A percentile compares a stretch with the other conserved stretches of the same genome.
phyloP scores from a whole-genome alignment of 2,113 vertebrate species.

The Aphyosemion australe region DNA sequence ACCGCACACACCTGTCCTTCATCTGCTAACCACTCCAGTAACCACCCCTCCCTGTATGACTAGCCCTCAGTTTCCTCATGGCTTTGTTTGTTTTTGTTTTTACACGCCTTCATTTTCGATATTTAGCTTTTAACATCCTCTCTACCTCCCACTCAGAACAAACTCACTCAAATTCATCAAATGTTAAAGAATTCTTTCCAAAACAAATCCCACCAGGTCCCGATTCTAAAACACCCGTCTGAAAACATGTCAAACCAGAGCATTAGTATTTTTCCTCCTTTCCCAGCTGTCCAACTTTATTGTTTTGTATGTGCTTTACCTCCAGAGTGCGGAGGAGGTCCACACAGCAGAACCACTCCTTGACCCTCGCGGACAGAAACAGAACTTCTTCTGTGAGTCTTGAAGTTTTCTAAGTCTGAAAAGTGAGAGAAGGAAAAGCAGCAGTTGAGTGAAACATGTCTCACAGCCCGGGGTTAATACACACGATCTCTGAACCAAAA shows the following conservation, averaged over 20 bases:
- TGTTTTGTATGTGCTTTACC: constrained; percentile 36
- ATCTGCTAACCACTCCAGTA: no score
- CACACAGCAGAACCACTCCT: constrained; percentile 95
- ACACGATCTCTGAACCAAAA: background rate
- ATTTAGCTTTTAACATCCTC: no score
- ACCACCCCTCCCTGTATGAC: no score
- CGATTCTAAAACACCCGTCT: background rate
- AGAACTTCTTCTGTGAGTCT: constrained; percentile 87
- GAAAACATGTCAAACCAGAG: background rate
- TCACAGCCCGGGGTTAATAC: background rate
- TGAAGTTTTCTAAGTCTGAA: constrained; percentile 96
- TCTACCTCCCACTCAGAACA: background rate
- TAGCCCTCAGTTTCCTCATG: no score
- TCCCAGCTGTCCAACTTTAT: background rate
- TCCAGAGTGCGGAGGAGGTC: constrained; percentile 93
- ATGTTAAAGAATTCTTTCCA: background rate
- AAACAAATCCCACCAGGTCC: no score
- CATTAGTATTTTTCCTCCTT: background rate
- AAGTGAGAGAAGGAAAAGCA: constrained; percentile 30
- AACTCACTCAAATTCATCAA: background rate
- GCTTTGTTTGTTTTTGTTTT: no score
- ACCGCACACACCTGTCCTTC: no score
- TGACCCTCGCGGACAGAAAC: constrained; percentile 95
- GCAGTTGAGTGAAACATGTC: constrained; percentile 22
- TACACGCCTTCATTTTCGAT: no score